Evolutionary conservation across 2,888 invertebrate species (phyloP), one percentile per base, ranked within the genome.

Genomic region (Caenorhabditis japonica): DNA sequence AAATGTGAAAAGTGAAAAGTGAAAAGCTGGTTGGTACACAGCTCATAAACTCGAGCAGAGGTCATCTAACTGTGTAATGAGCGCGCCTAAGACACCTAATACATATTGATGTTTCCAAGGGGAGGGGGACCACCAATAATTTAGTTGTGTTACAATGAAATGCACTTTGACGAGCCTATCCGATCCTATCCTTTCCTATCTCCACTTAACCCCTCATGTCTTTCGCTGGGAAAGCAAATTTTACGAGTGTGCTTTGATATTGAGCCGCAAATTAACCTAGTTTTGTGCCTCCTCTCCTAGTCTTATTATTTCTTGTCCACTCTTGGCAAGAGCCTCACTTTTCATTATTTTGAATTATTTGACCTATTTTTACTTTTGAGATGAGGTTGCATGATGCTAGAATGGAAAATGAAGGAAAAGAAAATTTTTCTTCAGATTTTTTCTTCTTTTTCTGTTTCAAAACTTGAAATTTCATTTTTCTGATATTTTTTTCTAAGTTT

Each of bases 171-270:
- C 51, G 25, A 46, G 46, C 36, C 36, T 55, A 17, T 38, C 25
- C 55, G 19, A 55, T 43, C 55, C 64, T 15, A 38, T 38, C 38
- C 38, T 4, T 13, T 4, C 12, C 5, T 15, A 38, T 15, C 15
- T 38, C 19, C 39, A 19, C 15, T 33, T 27, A 25, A 27, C 46
- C 27, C n/a, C 27, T 43, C 43, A 34, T 34, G 30, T 25, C 52
- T 21, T 27, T 25, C 52, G 15, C 13, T 58, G 13, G 43, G 46
- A 4, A 44, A n/a, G 36, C 38, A 25, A 3, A 25, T 43, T 66
- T 56, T 64, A 64, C 56, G 55, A 64, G 49, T 64, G 66, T 66
- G 66, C 64, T 66, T 56, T 66, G 56, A 66, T 56, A 55, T 56
- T 41, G 55, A 55, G 64, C 64, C 55, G 56, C 43, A 66, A 66